Evolutionary conservation across 1,140 invertebrate genomes (phyloP).

Genomic region (Dolichoris vasculosae): DNA sequence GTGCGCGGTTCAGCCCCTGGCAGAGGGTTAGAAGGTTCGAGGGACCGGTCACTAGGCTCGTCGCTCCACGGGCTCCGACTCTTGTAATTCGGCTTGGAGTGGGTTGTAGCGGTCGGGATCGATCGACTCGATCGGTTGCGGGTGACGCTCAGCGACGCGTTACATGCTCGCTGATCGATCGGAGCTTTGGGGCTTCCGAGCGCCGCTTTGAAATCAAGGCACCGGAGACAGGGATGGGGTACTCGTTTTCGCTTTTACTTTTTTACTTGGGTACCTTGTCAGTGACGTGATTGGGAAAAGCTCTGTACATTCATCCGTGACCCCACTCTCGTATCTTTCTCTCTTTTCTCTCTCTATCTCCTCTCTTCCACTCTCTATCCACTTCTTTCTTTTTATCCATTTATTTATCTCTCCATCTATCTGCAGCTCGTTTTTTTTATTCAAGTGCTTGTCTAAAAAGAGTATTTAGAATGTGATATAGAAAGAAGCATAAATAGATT

Average conservation of each 20-base stretch:
- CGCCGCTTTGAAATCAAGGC: background rate
- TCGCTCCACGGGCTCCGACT: background rate
- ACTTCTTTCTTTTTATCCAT: slow-evolving; percentile 2
- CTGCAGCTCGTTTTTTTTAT: background rate
- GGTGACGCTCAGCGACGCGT: background rate
- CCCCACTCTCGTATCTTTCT: background rate
- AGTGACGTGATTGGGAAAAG: slow-evolving; percentile 42
- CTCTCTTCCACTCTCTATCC: background rate
- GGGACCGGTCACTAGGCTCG: background rate
- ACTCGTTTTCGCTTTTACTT: background rate
- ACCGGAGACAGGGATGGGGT: background rate
- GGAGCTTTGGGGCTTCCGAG: too few relatives aligned
- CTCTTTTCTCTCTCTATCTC: background rate
- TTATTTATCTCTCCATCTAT: slow-evolving; percentile 19
- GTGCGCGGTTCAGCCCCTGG: slow-evolving; percentile 9
- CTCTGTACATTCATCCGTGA: background rate
- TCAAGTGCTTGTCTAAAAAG: background rate
- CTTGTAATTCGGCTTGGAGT: slow-evolving; percentile 38
- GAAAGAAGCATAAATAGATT: too few relatives aligned
- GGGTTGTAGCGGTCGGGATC: background rate
- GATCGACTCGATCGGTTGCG: slow-evolving; percentile 20
- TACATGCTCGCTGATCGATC: background rate
- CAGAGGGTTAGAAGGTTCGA: background rate
- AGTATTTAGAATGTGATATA: too few relatives aligned
- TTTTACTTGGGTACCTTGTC: slow-evolving; percentile 7